Conservation (phyloP, 2,888 invertebrate genomes). For the Tillus elongatus region DNA sequence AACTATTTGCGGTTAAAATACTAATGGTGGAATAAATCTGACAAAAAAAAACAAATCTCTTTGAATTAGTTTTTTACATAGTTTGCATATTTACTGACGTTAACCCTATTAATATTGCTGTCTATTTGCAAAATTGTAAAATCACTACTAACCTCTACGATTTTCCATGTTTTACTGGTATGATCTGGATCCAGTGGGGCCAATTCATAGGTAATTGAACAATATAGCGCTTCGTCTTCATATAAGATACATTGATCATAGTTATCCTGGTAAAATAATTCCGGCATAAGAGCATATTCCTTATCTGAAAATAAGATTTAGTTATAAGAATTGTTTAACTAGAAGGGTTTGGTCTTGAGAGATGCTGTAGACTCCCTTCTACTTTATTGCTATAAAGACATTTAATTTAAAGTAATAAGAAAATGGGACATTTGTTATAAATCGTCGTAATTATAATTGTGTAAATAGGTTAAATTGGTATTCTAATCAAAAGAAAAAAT, state of each 20-base stretch:
- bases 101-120: neutral
- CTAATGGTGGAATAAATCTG: neutral
- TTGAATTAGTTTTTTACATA: no score
- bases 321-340: no score
- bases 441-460: no score
- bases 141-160: slow-evolving; percentile 19
- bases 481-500: no score
- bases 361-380: no score
- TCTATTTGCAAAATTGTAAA: neutral
- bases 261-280: slow-evolving; percentile 26
- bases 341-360: no score
- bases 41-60: neutral
- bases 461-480: no score
- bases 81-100: no score
- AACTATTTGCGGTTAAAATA: no score
- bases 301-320: slow-evolving; percentile 18
- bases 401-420: no score
- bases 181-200: slow-evolving; percentile 15
- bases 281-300: slow-evolving; percentile 26
- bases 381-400: no score
- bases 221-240: slow-evolving; percentile 23
- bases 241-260: slow-evolving; percentile 27
- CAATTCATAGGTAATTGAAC: slow-evolving; percentile 21
- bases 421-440: no score
- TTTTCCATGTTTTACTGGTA: slow-evolving; percentile 18